A percentile compares a stretch with the other conserved stretches of the same genome.
Conservation (phyloP, 2,113 vertebrate genomes). For the Cebus imitator region DNA sequence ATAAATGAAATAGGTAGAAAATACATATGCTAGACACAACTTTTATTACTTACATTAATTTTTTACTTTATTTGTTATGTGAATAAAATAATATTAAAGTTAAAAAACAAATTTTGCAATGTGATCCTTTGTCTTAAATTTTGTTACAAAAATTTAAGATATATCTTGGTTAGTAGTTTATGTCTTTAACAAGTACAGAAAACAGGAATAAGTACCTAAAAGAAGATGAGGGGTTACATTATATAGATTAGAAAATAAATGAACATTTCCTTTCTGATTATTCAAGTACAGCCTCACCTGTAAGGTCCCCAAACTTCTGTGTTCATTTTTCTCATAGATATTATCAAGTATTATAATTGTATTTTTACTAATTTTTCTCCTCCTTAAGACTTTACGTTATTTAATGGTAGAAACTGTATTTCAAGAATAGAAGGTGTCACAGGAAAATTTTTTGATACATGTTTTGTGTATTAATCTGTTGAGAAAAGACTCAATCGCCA, state of each 20-base stretch:
- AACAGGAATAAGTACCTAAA: not conserved
- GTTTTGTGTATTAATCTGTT: not conserved
- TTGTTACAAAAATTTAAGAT: not conserved
- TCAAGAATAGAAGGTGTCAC: not conserved
- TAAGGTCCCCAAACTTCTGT: not conserved
- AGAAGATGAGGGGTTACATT: not conserved
- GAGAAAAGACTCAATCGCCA: not conserved
- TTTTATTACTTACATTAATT: not conserved
- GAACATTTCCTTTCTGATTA: not conserved
- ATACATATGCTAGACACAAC: not conserved
- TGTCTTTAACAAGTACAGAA: not conserved
- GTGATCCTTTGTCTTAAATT: not conserved
- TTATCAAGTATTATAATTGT: not conserved
- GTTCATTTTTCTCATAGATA: not conserved
- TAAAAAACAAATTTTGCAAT: not conserved
- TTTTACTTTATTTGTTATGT: not conserved
- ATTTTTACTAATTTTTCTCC: not conserved
- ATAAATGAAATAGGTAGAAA: conserved; percentile 6
- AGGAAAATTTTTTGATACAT: not conserved
- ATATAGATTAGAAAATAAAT: not conserved
- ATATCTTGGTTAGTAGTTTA: not conserved
- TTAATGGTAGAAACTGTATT: not conserved
- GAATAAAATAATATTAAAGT: not conserved
- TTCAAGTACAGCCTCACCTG: not conserved
- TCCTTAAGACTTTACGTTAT: not conserved